Conservation (phyloP, 2,888 invertebrate genomes). For the Acanthacorydalis orientalis region DNA sequence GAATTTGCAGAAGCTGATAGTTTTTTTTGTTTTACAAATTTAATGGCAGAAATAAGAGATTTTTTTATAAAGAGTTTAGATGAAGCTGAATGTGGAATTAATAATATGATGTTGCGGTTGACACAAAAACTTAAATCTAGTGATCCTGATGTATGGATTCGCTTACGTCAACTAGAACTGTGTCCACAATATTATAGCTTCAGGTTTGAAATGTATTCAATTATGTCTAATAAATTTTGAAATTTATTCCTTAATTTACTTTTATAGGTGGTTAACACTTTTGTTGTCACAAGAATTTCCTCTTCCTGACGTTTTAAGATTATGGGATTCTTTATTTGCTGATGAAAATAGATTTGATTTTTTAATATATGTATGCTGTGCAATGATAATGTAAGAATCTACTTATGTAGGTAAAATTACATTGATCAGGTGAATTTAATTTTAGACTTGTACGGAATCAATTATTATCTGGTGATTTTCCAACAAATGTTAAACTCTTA, state of each 20-base stretch:
- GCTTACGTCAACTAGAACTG: constrained; percentile 67
- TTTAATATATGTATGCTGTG: constrained; percentile 83
- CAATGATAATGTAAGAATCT: constrained; percentile 85
- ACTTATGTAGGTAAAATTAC: constrained; percentile 2
- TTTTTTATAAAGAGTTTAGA: constrained; percentile 93
- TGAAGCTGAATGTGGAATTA: constrained; percentile 81
- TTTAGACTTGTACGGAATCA: constrained; percentile 59
- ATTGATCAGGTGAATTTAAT: constrained; percentile 1
- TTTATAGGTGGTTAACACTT: constrained; percentile 80
- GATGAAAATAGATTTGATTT: constrained; percentile 81
- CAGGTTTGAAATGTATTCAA: constrained; percentile 33
- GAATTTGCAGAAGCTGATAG: constrained; percentile 93
- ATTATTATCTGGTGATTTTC: constrained; percentile 77
- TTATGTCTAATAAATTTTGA: background rate
- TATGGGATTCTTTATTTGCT: constrained; percentile 95
- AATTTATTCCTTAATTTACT: background rate
- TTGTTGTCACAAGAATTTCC: constrained; percentile 94
- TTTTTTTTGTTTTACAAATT: constrained; percentile 94
- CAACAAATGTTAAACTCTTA: constrained; percentile 81
- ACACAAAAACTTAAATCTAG: constrained; percentile 56
- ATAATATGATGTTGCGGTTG: constrained; percentile 74
- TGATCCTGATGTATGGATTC: constrained; percentile 61
- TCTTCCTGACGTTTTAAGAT: constrained; percentile 87
- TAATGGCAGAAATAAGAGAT: constrained; percentile 96
- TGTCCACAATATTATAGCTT: constrained; percentile 95